Evolutionary conservation across 2,113 vertebrate species (phyloP).

Genomic region (Amazona vittata): DNA sequence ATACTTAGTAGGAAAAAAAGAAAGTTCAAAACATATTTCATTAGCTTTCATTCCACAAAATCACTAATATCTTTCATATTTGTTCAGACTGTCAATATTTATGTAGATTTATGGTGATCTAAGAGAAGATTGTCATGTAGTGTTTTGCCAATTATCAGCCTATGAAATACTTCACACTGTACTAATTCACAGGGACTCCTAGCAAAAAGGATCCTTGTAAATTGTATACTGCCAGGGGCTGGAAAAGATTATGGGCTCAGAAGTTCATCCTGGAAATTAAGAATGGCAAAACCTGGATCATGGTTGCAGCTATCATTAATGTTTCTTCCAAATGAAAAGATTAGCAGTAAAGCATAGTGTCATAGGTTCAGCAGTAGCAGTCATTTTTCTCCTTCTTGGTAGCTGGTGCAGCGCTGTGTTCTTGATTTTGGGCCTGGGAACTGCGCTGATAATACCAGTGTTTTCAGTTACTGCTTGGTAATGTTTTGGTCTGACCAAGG

Average conservation of each 20-base stretch:
- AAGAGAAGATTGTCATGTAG: background rate
- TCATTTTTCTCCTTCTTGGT: too few species aligned
- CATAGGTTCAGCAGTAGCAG: too few species aligned
- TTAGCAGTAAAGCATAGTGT: background rate
- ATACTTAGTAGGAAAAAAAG: background rate
- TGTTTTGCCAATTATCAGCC: background rate
- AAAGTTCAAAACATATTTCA: background rate
- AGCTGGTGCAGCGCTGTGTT: too few species aligned
- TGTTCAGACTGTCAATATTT: slow-evolving; percentile 15
- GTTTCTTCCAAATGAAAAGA: background rate
- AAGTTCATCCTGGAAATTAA: slow-evolving; percentile 31
- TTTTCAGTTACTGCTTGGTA: too few species aligned
- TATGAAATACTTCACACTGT: background rate
- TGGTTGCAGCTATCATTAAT: background rate
- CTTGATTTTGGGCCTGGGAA: too few species aligned
- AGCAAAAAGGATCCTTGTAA: background rate
- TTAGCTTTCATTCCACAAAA: background rate
- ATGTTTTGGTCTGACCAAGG: too few species aligned
- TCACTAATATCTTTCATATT: background rate
- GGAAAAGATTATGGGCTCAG: background rate
- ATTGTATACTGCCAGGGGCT: background rate
- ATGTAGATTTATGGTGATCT: background rate
- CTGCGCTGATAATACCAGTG: too few species aligned
- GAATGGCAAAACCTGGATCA: background rate
- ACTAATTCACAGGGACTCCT: background rate